Evolutionary conservation across 2,797 vertebrate species (phyloP), one percentile per base, ranked within the genome.

Genomic region (Cheirogaleus major): DNA sequence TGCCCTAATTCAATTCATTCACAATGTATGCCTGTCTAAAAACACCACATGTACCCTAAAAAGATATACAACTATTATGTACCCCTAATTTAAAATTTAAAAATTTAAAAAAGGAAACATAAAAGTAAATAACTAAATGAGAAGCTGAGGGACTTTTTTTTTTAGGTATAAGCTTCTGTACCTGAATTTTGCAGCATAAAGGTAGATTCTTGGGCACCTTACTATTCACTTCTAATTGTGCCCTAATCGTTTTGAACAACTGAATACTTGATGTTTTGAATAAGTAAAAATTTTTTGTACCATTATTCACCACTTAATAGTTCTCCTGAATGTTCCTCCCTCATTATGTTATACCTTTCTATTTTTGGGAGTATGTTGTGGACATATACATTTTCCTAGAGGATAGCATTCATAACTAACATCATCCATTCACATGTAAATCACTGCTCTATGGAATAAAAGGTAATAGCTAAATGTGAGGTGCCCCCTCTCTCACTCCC

Each of bases 181-280:
- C 48, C 50, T 93, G 65, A 91, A 88, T 83, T 93, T 86, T 57
- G 43, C 11, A 87, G 10, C 65, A 38, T 45, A 12, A 88, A 65
- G 69, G 78, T 81, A 30, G n/a, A 45, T 86, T 83, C 73, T 50
- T 45, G 18, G 27, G 2, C 41, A 35, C 70, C 27, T 59, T 27
- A 38, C 55, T 67, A 0, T 83, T 86, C 70, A 52, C 48, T 80
- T 95, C 63, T 70, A 25, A 65, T 72, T 25, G 57, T 52, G 27
- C 61, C 83, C 59, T 90, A 32, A 27, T 45, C 59, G 45, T 48
- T 93, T 78, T 72, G 55, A 72, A 73, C 70, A 59, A 35, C 0
- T n/a, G 57, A 59, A 1, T 78, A 38, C 27, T 35, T 59, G 45
- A 45, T 57, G 30, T 45, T 91, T 91, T 55, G 69, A 79, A 63